Evolutionary conservation across 2,888 invertebrate genomes (phyloP).

Genomic region (Zonitis immaculata): DNA sequence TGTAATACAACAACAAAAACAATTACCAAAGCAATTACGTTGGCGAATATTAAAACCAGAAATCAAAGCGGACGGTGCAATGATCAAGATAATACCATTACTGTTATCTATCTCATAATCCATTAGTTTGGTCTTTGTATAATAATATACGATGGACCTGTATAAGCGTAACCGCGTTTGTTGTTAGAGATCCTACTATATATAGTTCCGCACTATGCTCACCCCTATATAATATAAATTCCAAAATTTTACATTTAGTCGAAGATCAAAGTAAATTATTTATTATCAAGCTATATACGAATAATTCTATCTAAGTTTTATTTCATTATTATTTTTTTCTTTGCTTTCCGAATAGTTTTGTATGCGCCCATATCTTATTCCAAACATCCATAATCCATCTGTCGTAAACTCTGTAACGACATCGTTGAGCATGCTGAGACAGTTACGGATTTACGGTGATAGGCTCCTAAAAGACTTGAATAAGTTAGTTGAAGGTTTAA

Average conservation of each 20-base stretch:
- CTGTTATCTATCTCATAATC: slow-evolving; percentile 40
- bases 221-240: slow-evolving; percentile 8
- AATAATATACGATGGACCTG: slow-evolving; percentile 27
- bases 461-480: slow-evolving; percentile 38
- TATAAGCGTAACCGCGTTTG: slow-evolving; percentile 36
- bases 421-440: slow-evolving; percentile 40
- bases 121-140: slow-evolving; percentile 39
- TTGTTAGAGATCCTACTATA: slow-evolving; percentile 27
- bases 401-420: slow-evolving; percentile 44
- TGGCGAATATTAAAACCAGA: slow-evolving; percentile 44
- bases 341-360: slow-evolving; percentile 5
- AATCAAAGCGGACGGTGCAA: slow-evolving; percentile 42
- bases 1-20: slow-evolving; percentile 34
- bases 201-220: slow-evolving; percentile 19
- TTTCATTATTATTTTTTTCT: background rate
- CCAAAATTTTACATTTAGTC: slow-evolving; percentile 9
- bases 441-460: slow-evolving; percentile 44
- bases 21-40: slow-evolving; percentile 43
- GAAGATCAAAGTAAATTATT: slow-evolving; percentile 12
- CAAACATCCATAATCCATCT: slow-evolving; percentile 34
- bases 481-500: slow-evolving; percentile 38
- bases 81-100: slow-evolving; percentile 45
- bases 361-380: slow-evolving; percentile 23
- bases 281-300: background rate
- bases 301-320: background rate